phyloP scores from a whole-genome alignment of 2,888 invertebrate species.

The Liodrosophila aerea region DNA sequence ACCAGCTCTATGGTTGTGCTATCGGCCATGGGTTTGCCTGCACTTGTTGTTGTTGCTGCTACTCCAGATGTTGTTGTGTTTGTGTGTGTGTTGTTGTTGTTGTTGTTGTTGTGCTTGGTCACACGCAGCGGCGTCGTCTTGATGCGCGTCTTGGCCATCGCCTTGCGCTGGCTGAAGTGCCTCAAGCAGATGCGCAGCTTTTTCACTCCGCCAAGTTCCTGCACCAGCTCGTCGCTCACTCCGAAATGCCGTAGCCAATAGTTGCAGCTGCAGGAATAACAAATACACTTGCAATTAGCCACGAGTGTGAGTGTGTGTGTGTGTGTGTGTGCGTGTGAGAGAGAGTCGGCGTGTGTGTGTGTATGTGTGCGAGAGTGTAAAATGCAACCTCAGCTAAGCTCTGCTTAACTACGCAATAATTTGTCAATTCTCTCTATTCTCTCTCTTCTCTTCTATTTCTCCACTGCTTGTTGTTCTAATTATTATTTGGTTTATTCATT shows the following conservation, averaged over 20 bases:
- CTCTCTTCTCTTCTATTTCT: neutral
- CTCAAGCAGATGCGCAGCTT: conserved; percentile 75
- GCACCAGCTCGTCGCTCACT: conserved; percentile 57
- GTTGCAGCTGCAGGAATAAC: conserved; percentile 71
- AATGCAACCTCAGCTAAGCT: conserved; percentile 56
- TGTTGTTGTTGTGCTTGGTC: conserved; percentile 57
- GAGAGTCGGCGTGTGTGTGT: neutral
- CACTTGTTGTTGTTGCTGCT: conserved; percentile 17
- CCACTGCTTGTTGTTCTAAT: too few species aligned
- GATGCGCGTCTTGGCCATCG: conserved; percentile 80
- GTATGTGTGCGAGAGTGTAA: neutral
- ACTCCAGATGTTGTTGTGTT: conserved; percentile 23
- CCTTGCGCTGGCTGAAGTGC: conserved; percentile 66
- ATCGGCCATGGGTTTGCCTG: conserved; percentile 46
- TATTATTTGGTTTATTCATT: too few species aligned
- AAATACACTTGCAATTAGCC: conserved; percentile 7
- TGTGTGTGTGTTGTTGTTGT: conserved; percentile 8
- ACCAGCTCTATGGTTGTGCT: conserved; percentile 58
- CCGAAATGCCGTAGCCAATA: conserved; percentile 75
- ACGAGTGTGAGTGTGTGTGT: conserved; percentile 1
- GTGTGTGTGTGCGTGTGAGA: conserved; percentile 1
- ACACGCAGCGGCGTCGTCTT: conserved; percentile 79
- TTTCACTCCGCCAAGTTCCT: conserved; percentile 65
- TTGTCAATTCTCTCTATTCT: too few species aligned
- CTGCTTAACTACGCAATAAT: conserved; percentile 29